Percentiles rank a stretch among this genome's conserved stretches.
phyloP scores from a whole-genome alignment of 2,888 invertebrate species.

The Nebria brevicollis region DNA sequence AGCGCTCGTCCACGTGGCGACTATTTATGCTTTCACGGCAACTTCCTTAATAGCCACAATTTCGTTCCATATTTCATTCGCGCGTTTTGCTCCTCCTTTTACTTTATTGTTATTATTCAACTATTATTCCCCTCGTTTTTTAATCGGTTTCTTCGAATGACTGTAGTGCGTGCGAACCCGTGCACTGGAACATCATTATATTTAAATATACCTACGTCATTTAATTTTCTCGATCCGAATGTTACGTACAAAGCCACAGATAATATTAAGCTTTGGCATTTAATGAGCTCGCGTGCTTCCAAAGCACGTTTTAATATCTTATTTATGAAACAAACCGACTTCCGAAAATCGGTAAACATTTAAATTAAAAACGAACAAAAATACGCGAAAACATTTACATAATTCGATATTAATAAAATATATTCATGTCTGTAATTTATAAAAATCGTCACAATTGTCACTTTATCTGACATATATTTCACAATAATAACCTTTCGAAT shows the following conservation, averaged over 20 bases:
- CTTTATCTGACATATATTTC: neutral
- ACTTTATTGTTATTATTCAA: slow-evolving; percentile 17
- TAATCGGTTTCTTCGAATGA: slow-evolving; percentile 30
- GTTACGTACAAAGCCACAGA: too few species aligned
- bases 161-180: slow-evolving; percentile 8
- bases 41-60: slow-evolving; percentile 39
- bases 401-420: too few species aligned
- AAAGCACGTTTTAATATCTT: too few species aligned
- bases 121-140: slow-evolving; percentile 30
- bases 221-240: neutral
- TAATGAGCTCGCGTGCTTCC: too few species aligned
- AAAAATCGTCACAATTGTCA: neutral
- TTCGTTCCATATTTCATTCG: slow-evolving; percentile 36
- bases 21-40: slow-evolving; percentile 40
- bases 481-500: neutral
- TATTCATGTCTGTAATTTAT: neutral
- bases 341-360: too few species aligned
- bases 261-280: too few species aligned
- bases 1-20: slow-evolving; percentile 24
- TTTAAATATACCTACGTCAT: neutral
- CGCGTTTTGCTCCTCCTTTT: slow-evolving; percentile 16
- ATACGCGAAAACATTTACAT: too few species aligned
- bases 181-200: slow-evolving; percentile 11
- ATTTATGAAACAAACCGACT: too few species aligned
- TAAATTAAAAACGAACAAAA: too few species aligned